Evolutionary conservation across 2,888 invertebrate species (phyloP).

Genomic region (Sphaerophoria rueppellii): DNA sequence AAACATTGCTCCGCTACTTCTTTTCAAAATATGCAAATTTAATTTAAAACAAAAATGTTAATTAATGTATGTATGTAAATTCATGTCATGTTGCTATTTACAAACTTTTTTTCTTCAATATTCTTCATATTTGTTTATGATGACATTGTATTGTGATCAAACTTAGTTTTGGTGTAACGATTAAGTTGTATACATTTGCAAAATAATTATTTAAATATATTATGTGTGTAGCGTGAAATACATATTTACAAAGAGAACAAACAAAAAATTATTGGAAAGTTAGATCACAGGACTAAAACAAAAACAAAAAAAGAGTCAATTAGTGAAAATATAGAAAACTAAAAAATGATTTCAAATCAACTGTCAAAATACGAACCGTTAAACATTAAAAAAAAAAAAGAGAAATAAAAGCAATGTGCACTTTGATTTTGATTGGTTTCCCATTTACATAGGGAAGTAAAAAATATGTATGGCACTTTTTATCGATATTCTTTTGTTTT

Average conservation of each 20-base stretch:
- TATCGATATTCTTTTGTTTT: constrained; percentile 24
- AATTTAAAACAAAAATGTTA: background rate
- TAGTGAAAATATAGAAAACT: background rate
- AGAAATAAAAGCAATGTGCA: constrained; percentile 21
- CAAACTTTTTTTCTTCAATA: constrained; percentile 13
- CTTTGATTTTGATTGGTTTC: constrained; percentile 24
- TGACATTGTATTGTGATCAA: constrained; percentile 3
- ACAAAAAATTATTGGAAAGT: background rate
- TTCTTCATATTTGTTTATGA: constrained; percentile 22
- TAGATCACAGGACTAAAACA: constrained; percentile 24
- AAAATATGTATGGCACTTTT: constrained; percentile 66
- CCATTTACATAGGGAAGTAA: constrained; percentile 21
- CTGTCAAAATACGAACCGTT: background rate
- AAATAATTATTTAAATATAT: constrained; percentile 21
- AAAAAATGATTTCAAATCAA: constrained; percentile 1
- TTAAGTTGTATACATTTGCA: constrained; percentile 53
- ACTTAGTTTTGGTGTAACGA: constrained; percentile 38
- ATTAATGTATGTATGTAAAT: background rate
- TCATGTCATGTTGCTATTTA: background rate
- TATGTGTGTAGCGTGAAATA: constrained; percentile 12
- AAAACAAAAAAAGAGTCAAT: constrained; percentile 18
- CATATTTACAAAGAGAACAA: constrained; percentile 28
- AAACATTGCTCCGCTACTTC: background rate
- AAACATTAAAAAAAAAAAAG: constrained; percentile 6
- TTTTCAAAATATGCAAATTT: background rate